A percentile compares a stretch with the other conserved stretches of the same genome.
Evolutionary conservation across 2,888 invertebrate species (phyloP).

Genomic region (Blomia tropicalis): DNA sequence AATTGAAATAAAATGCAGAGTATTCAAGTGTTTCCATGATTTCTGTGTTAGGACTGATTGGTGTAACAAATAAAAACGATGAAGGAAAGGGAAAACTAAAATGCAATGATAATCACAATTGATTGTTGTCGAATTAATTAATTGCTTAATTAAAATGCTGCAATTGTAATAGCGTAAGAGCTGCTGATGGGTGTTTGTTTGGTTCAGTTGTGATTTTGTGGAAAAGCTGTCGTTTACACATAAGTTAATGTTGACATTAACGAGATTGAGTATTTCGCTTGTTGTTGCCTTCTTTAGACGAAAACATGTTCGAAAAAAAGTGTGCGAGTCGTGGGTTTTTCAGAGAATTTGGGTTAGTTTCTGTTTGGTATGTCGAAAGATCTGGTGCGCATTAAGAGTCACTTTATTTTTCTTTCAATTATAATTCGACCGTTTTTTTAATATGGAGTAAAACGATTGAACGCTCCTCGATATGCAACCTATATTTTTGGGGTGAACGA

Average conservation of each 20-base stretch:
- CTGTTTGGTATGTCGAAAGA: background rate
- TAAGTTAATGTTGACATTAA: background rate
- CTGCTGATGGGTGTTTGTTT: background rate
- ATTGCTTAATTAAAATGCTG: background rate
- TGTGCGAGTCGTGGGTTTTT: no score
- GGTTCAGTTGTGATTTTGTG: background rate
- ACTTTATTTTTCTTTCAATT: no score
- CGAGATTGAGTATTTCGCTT: no score
- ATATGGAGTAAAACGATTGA: conserved; percentile 17
- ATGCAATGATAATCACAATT: background rate
- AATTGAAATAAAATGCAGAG: background rate
- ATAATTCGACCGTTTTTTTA: no score
- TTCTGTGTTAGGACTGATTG: no score
- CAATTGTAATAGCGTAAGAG: background rate
- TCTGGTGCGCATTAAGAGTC: background rate
- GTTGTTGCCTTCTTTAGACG: no score
- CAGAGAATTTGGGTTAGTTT: background rate
- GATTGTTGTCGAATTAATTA: background rate
- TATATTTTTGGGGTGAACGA: no score
- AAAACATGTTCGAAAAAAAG: no score
- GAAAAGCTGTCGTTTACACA: background rate
- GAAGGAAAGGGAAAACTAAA: background rate
- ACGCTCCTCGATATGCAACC: conserved; percentile 16
- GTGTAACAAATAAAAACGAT: background rate
- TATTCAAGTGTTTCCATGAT: no score